These are phyloP conservation scores for Aythya baeri DNA, from an alignment of 2,113 vertebrate species.

Conservation along the genomic window DNA sequence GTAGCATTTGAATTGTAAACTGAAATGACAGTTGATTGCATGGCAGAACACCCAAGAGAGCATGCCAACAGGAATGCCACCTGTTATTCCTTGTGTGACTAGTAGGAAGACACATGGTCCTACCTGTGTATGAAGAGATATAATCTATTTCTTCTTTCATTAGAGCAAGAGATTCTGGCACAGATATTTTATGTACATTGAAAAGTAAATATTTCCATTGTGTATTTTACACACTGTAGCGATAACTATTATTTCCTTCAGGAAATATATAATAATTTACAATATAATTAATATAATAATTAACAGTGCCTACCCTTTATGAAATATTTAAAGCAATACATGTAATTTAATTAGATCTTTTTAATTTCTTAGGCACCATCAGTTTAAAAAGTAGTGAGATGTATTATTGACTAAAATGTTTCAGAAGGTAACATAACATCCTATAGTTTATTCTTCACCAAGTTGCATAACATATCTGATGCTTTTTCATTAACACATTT, in stretches of 20 bases:
- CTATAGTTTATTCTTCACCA: background rate
- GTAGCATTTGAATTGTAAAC: constrained; percentile 36
- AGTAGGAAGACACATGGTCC: background rate
- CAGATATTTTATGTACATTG: background rate
- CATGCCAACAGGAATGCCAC: background rate
- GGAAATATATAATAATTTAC: background rate
- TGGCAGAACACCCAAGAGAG: constrained; percentile 26
- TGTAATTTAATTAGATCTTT: background rate
- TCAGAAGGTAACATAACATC: background rate
- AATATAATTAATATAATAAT: background rate
- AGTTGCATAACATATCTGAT: background rate
- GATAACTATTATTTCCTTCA: background rate
- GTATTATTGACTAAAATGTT: background rate
- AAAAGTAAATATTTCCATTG: background rate
- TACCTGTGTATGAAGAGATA: background rate
- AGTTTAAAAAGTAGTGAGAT: background rate
- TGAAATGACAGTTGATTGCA: background rate
- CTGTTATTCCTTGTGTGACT: background rate
- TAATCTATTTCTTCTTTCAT: background rate
- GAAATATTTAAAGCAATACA: background rate
- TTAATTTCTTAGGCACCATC: background rate
- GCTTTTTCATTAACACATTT: background rate
- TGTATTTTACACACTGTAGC: background rate
- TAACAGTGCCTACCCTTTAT: background rate
- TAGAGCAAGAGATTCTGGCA: background rate